Base-by-base conservation (phyloP, 2,113 vertebrate species). In the Petrocephalus zakoni region DNA sequence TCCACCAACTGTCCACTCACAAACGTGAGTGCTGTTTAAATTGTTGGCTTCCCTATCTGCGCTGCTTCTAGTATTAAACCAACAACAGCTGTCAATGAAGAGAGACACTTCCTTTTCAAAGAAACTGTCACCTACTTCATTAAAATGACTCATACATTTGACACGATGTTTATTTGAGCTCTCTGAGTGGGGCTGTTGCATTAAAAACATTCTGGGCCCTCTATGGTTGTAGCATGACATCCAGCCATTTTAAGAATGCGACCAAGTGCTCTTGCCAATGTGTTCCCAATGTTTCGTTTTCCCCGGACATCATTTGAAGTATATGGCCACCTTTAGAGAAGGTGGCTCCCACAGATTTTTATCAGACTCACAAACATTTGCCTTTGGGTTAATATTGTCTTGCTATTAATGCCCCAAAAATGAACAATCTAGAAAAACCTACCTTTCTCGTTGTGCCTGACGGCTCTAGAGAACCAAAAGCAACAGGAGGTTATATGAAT, bases 391-490 rank as follows among this genome's bases (percentile, higher is more conserved):
- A 46, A 64, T n/a, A 46, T 21, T 56, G 9, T n/a, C 81, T 10
- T 29, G 22, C 3, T 34, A n/a, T 51, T 85, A 49, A 85, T 52
- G n/a, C 49, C 4, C 47, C 49, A n/a, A 52, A 49, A n/a, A 47
- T 37, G 17, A 58, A 72, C 25, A 47, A 22, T 82, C 5, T 42
- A 47, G 78, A 55, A 55, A 64, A n/a, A 37, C 86, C 37, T 91
- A 95, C 95, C 93, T 94, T 95, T 5, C 61, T 94, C 8, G 89
- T 0, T 47, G 88, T 92, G 6, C 83, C 89, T 46, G 90, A 2
- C 19, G 92, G 88, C 88, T 94, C 95, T 95, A 90, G 29, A 29
- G 49, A 56, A 55, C 10, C 52, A 49, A 92, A 93, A 86, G 89
- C n/a, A 13, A n/a, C 53, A 87, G 51, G 34, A 4, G 19, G 15